Evolutionary conservation across 1,140 invertebrate species (phyloP).

Genomic region (Ylistrum balloti): DNA sequence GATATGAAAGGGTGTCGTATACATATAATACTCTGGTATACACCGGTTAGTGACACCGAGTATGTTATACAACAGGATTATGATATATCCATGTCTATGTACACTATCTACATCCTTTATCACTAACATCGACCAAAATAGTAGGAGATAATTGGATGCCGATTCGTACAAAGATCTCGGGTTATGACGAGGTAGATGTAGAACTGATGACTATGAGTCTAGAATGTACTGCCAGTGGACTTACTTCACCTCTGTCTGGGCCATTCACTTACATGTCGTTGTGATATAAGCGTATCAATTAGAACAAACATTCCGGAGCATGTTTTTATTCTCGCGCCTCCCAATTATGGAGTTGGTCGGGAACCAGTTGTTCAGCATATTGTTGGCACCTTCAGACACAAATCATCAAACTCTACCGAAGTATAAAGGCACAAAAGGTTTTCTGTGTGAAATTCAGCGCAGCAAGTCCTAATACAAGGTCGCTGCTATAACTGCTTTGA

Average conservation of each 20-base stretch:
- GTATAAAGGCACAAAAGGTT: no score
- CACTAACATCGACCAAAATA: not conserved
- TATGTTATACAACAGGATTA: no score
- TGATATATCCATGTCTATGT: no score
- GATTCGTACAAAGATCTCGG: not conserved
- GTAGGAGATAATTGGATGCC: not conserved
- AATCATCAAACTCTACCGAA: no score
- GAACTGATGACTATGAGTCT: not conserved
- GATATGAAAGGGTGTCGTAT: no score
- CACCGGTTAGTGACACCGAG: no score
- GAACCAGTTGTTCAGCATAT: not conserved
- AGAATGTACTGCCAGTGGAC: not conserved
- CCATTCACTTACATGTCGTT: not conserved
- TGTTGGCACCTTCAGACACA: not conserved
- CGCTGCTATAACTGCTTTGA: no score
- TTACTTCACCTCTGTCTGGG: not conserved
- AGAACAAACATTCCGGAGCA: not conserved
- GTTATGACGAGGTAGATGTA: not conserved
- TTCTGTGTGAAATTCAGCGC: no score
- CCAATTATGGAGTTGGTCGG: not conserved
- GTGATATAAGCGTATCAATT: constrained; percentile 12
- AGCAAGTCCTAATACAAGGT: no score
- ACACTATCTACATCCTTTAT: not conserved
- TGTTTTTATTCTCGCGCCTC: constrained; percentile 19
- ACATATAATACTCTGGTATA: no score